Base-by-base conservation (phyloP, 2,888 invertebrate species). In the Leucania comma region DNA sequence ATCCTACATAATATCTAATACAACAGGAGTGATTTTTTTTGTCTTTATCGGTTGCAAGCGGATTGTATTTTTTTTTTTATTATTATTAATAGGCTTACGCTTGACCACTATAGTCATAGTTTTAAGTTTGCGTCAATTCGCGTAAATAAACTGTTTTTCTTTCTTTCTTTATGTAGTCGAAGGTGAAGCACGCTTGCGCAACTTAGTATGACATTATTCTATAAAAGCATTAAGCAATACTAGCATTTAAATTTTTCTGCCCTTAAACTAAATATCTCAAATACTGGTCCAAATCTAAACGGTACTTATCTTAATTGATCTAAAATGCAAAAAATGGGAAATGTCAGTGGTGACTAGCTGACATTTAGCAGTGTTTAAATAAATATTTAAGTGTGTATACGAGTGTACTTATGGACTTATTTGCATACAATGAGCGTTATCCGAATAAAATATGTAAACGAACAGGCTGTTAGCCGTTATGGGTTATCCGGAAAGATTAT, bases 231-330 rank as follows among this genome's bases (percentile, higher is more conserved):
- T 57, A 53, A 53, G 50, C 42, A 32, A 57, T 35, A 17, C 17
- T 53, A 57, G 20, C n/a, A 6, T 14, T 42, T 46, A 71, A 8
- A 58, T 54, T 3, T n/a, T 53, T 46, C 61, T 80, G 72, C 72
- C 81, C 54, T 77, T 80, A 68, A 57, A 60, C 46, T 2, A 57
- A 60, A 53, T 68, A 64, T 60, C 50, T 59, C 54, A 58, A 50
- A 68, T 67, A 73, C 77, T 48, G 51, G 67, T 80, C 10, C 64
- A 60, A 22, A 66, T 76, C 77, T 66, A 68, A 80, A 57, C 60
- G 1, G 20, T n/a, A 6, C 24, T 80, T 80, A 83, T 83, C 84
- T 78, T 56, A 72, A 75, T 78, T 68, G 78, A 82, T 81, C 84
- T 58, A 58, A 64, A 81, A 74, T 68, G 57, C 53, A 77, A 70